A percentile compares a stretch with the other conserved stretches of the same genome.
Evolutionary conservation across 2,797 vertebrate genomes (phyloP).

Genomic region (Gobionotothen gibberifrons): DNA sequence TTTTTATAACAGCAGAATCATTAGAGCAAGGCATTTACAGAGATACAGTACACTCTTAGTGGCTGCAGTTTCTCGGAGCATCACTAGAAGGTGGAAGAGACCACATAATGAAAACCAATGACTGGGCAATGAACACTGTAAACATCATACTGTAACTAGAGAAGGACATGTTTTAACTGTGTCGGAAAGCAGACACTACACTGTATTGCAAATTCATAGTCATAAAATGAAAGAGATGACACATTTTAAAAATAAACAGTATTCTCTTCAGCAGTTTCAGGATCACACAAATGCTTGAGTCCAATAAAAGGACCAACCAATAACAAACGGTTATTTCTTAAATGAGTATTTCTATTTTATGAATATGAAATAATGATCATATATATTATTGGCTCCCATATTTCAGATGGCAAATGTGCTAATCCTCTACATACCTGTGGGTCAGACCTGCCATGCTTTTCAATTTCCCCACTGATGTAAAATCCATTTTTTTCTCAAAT

Average conservation of each 20-base stretch:
- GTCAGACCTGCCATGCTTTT: slow-evolving; percentile 19
- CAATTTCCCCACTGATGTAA: slow-evolving; percentile 26
- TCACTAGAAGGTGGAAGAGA: slow-evolving; percentile 49
- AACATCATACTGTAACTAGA: background rate
- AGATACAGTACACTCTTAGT: background rate
- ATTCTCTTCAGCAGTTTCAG: background rate
- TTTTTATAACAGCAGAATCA: background rate
- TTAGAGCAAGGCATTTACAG: too few species aligned
- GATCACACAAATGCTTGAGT: background rate
- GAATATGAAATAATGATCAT: slow-evolving; percentile 1
- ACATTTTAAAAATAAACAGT: too few species aligned
- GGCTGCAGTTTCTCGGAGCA: slow-evolving; percentile 1
- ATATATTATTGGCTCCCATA: slow-evolving; percentile 14
- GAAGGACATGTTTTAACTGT: too few species aligned
- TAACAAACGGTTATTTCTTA: background rate
- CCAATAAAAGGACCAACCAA: background rate
- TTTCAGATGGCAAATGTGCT: slow-evolving; percentile 3
- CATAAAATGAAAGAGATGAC: too few species aligned
- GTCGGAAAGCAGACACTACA: too few species aligned
- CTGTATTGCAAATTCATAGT: too few species aligned
- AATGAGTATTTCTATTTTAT: background rate
- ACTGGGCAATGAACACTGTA: background rate
- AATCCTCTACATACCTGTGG: too few species aligned
- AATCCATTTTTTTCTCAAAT: slow-evolving; percentile 48
- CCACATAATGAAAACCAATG: slow-evolving; percentile 11